Conservation (phyloP, 37 sponge, comb jelly and placozoan genomes). For the Beroe ovata region DNA sequence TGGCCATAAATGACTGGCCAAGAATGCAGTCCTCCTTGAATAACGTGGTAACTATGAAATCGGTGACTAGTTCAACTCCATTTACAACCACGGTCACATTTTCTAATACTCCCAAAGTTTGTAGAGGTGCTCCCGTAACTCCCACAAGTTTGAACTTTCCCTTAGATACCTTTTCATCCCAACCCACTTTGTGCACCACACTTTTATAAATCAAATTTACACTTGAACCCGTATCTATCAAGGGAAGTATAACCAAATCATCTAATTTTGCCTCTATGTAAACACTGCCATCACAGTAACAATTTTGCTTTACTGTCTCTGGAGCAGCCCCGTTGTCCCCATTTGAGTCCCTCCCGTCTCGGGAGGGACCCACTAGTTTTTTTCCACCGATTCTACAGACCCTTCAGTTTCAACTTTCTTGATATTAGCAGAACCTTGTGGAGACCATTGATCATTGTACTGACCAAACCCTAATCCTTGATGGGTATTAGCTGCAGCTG, state of each 20-base stretch:
- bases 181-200: neutral
- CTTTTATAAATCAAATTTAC: neutral
- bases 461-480: neutral
- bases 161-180: neutral
- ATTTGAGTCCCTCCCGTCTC: neutral
- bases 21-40: slow-evolving; percentile 38
- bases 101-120: neutral
- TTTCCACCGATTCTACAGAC: neutral
- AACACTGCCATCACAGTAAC: neutral
- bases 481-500: neutral
- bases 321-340: no score
- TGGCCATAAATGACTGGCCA: neutral
- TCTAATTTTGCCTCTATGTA: neutral
- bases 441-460: neutral
- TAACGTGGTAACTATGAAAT: slow-evolving; percentile 10
- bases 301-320: no score
- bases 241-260: neutral
- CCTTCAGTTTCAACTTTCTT: neutral
- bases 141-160: neutral
- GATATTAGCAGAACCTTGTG: neutral
- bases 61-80: neutral
- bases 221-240: slow-evolving; percentile 33
- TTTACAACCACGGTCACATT: neutral
- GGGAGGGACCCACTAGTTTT: slow-evolving; percentile 64
- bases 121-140: slow-evolving; percentile 8